phyloP scores from a whole-genome alignment of 2,888 invertebrate genomes.

The Caenorhabditis japonica region DNA sequence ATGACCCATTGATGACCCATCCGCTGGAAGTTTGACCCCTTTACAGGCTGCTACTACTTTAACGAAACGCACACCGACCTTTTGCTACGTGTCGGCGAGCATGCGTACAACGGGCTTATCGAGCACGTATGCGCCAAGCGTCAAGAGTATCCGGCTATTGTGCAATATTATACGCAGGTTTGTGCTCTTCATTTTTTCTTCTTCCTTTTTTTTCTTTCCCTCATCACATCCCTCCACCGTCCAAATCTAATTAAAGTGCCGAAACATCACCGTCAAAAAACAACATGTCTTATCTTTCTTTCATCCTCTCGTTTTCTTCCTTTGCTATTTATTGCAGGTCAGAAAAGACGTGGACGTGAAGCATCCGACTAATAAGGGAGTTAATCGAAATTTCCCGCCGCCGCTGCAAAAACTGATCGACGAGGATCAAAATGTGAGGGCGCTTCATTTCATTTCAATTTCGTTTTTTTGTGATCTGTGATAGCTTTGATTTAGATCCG shows the following conservation, averaged over 20 bases:
- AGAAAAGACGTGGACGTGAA: constrained; percentile 70
- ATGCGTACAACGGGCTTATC: constrained; percentile 70
- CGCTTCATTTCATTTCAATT: background rate
- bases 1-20: no score
- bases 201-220: background rate
- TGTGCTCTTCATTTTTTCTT: background rate
- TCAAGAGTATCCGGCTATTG: constrained; percentile 73
- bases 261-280: constrained; percentile 18
- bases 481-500: constrained; percentile 22
- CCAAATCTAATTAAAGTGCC: constrained; percentile 45
- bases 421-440: constrained; percentile 37
- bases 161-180: constrained; percentile 73
- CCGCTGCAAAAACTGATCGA: constrained; percentile 45
- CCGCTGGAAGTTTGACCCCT: no score
- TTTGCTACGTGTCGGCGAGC: constrained; percentile 67
- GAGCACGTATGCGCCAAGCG: constrained; percentile 73
- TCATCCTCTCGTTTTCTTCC: background rate
- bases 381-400: constrained; percentile 69
- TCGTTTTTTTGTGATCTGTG: background rate
- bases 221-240: background rate
- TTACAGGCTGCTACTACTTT: constrained; percentile 73
- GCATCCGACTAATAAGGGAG: constrained; percentile 72
- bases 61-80: constrained; percentile 73
- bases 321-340: constrained; percentile 52
- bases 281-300: constrained; percentile 6